Conservation (phyloP, 1,140 invertebrate species). For the Cheumatopsyche charites region DNA sequence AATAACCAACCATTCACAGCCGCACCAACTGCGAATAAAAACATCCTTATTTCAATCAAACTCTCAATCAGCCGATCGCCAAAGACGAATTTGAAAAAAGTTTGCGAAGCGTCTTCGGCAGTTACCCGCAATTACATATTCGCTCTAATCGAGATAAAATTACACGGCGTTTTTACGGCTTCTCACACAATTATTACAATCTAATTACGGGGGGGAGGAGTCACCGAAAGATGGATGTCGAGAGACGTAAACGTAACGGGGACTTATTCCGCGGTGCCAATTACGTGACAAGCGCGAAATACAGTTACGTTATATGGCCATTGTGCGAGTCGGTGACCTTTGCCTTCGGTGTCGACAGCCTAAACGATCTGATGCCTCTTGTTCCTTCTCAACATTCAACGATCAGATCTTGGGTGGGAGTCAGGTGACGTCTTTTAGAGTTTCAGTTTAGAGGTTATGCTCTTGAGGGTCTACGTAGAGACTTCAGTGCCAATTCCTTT, state of each 20-base stretch:
- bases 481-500: too few relatives aligned
- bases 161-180: slow-evolving; percentile 46
- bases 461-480: too few relatives aligned
- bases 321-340: slow-evolving; percentile 30
- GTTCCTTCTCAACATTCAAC: too few relatives aligned
- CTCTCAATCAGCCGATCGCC: too few relatives aligned
- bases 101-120: slow-evolving; percentile 11
- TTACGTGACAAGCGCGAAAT: slow-evolving; percentile 46
- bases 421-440: too few relatives aligned
- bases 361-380: too few relatives aligned
- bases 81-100: too few relatives aligned
- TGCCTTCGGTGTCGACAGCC: slow-evolving; percentile 3
- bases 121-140: slow-evolving; percentile 40
- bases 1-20: too few relatives aligned
- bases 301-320: slow-evolving; percentile 34
- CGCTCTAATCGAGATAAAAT: slow-evolving; percentile 48
- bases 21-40: too few relatives aligned
- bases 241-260: slow-evolving; percentile 11
- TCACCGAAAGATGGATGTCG: slow-evolving; percentile 42
- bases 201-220: slow-evolving; percentile 42
- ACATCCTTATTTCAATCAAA: too few relatives aligned
- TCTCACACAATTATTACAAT: slow-evolving; percentile 49
- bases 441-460: too few relatives aligned
- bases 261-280: slow-evolving; percentile 36
- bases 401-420: too few relatives aligned